phyloP scores from a whole-genome alignment of 2,888 invertebrate genomes.

The Eupithecia pulchellata region DNA sequence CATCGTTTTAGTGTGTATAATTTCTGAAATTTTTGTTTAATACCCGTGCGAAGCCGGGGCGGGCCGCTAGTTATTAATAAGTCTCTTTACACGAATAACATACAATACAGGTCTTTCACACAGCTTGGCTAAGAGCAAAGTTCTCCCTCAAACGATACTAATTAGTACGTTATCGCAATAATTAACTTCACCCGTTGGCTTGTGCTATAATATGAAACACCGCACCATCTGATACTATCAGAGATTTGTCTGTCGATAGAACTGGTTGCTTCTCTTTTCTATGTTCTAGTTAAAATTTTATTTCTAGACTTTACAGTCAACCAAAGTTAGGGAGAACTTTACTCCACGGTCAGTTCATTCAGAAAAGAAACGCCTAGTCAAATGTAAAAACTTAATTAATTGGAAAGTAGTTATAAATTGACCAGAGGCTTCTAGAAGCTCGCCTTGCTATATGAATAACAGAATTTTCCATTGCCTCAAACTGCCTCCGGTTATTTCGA shows the following conservation, averaged over 20 bases:
- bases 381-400: constrained; percentile 34
- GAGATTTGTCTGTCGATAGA: not conserved
- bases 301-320: not conserved
- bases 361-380: constrained; percentile 17
- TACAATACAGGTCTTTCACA: not conserved
- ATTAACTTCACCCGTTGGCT: constrained; percentile 20
- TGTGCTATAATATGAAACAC: not conserved
- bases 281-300: not conserved
- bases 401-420: constrained; percentile 1
- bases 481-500: constrained; percentile 34
- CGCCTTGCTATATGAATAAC: constrained; percentile 44
- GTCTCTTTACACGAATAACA: not conserved
- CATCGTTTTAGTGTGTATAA: too few relatives aligned
- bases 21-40: too few relatives aligned
- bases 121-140: not conserved
- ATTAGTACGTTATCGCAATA: constrained; percentile 23
- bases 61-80: too few relatives aligned
- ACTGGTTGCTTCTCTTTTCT: not conserved
- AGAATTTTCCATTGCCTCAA: constrained; percentile 40
- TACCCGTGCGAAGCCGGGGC: too few relatives aligned
- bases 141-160: constrained; percentile 7
- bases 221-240: not conserved
- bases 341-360: not conserved
- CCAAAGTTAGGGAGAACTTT: not conserved
- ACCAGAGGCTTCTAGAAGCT: constrained; percentile 28